Base-by-base conservation (phyloP, 1,140 invertebrate genomes). In the Diorhabda carinulata region DNA sequence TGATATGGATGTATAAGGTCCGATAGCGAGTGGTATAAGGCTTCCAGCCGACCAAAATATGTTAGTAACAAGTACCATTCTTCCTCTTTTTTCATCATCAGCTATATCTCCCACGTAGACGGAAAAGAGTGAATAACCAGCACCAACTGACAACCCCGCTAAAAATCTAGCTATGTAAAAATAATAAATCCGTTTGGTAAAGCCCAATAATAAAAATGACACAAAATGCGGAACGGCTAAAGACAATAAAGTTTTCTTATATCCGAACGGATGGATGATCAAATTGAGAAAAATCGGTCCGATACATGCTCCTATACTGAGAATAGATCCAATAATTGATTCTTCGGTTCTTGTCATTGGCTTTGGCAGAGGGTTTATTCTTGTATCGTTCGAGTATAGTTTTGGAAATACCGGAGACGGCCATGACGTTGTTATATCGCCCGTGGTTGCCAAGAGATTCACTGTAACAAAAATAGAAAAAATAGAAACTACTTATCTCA, bases 301-400 rank as follows among this genome's bases (percentile, higher is more conserved):
- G 3, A 86, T 59, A 3, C 93, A 83, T 10, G 92, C 91, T 9
- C 93, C 93, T 10, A 95, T 76, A 1, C 92, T 87, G 59, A 95
- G 81, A 4, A 95, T 78, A 0, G 91, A 92, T 0, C 89, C 91
- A 66, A 96, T 90, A 92, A 92, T 96, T 0, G 92, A 90, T 57
- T 82, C 81, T 75, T 92, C 82, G 2, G 86, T 83, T 0, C 68
- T 8, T 0, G 81, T 84, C 3, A 87, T 76, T 6, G 70, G 65
- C 3, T 70, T 72, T 0, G 81, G 83, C 9, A 78, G 25, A 4
- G 76, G 77, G 66, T 76, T 78, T 7, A 73, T 56, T 0, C 73
- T 57, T 2, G 72, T 43, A 64, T 75, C 72, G 63, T 67, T 65
- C 3, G 70, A 71, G 47, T 70, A 52, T 7, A 92, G 78, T 74